Percentiles rank a stretch among this genome's conserved stretches.
phyloP scores from a whole-genome alignment of 2,113 vertebrate genomes.

The Etheostoma cragini region DNA sequence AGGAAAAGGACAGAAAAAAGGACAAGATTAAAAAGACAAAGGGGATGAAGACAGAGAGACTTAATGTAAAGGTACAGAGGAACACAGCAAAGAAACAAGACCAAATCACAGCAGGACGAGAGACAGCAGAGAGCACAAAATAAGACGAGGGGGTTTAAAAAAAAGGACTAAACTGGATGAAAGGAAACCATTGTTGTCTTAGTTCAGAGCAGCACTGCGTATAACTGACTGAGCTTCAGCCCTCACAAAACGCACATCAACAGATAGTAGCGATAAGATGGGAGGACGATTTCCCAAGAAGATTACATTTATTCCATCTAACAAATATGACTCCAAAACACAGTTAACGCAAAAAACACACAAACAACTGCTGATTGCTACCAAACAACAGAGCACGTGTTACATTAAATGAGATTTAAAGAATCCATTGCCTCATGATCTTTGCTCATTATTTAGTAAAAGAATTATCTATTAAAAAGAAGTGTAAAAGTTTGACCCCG shows the following conservation, averaged over 20 bases:
- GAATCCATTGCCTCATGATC: too few relatives aligned
- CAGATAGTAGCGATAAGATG: conserved; percentile 26
- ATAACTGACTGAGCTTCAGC: conserved; percentile 29
- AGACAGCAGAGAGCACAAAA: conserved; percentile 23
- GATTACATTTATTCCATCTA: background rate
- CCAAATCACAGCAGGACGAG: background rate
- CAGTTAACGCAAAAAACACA: background rate
- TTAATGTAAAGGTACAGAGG: background rate
- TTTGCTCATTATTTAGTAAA: background rate
- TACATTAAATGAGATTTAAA: background rate
- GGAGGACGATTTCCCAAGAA: conserved; percentile 12
- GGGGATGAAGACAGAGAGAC: conserved; percentile 1
- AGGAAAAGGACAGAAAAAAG: background rate
- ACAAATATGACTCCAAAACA: background rate
- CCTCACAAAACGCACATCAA: conserved; percentile 23
- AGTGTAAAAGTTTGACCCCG: too few relatives aligned
- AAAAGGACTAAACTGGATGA: conserved; percentile 42
- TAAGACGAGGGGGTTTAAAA: conserved; percentile 9
- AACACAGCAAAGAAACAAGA: background rate
- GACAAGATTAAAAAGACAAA: background rate
- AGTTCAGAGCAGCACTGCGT: conserved; percentile 23
- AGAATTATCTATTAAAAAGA: background rate
- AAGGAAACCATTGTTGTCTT: conserved; percentile 44
- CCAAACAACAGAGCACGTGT: background rate
- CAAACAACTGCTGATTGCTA: background rate